phyloP scores from a whole-genome alignment of 2,888 invertebrate genomes.

The Minunthozetes semirufus region DNA sequence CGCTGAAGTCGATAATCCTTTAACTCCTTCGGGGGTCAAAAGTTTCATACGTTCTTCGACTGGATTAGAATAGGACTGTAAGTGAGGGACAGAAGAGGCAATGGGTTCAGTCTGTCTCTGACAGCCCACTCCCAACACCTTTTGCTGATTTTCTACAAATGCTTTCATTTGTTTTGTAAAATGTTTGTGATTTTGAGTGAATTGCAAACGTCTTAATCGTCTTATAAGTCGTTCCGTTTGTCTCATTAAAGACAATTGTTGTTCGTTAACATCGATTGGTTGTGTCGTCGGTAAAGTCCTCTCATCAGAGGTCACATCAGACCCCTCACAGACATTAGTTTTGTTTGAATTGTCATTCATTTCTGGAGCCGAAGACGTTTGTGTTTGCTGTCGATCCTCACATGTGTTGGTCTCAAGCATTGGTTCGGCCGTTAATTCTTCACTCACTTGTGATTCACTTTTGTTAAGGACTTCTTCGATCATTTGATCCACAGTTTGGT shows the following conservation, averaged over 20 bases:
- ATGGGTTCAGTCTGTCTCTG: slow-evolving; percentile 39
- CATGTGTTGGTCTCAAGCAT: slow-evolving; percentile 1
- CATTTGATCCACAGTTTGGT: slow-evolving; percentile 18
- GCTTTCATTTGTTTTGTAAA: slow-evolving; percentile 69
- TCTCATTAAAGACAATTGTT: slow-evolving; percentile 60
- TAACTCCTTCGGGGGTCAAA: slow-evolving; percentile 46
- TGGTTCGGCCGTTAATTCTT: not conserved
- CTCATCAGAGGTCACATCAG: slow-evolving; percentile 51
- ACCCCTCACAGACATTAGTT: slow-evolving; percentile 58
- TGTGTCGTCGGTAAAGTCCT: slow-evolving; percentile 51
- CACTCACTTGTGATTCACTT: slow-evolving; percentile 19
- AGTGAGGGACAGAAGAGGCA: not conserved
- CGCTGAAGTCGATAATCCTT: slow-evolving; percentile 52
- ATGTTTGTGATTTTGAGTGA: slow-evolving; percentile 66
- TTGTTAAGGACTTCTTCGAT: slow-evolving; percentile 16
- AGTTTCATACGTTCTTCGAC: slow-evolving; percentile 25
- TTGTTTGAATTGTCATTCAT: not conserved
- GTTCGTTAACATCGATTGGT: slow-evolving; percentile 22
- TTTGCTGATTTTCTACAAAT: slow-evolving; percentile 65
- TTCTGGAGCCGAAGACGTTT: not conserved
- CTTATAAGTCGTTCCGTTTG: slow-evolving; percentile 65
- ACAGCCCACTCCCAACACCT: slow-evolving; percentile 43
- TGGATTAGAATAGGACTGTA: not conserved
- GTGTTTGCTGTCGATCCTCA: not conserved
- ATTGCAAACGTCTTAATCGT: slow-evolving; percentile 68